A percentile compares a stretch with the other conserved stretches of the same genome.
phyloP scores from a whole-genome alignment of 2,888 invertebrate genomes.

The Laspeyria flexula region DNA sequence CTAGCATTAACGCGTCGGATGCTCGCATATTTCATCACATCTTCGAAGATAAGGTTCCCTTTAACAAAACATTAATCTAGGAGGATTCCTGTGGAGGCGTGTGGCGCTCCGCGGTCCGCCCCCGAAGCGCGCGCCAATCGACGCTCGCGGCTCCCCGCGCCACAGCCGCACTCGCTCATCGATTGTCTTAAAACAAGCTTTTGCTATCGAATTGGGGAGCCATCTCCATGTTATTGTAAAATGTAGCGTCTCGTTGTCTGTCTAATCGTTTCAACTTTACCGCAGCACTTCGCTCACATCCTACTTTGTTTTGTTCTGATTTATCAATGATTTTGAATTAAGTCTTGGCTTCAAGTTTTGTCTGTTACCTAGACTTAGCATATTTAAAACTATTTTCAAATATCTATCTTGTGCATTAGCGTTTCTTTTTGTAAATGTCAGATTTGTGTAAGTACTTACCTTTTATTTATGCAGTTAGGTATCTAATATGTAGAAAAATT shows the following conservation, averaged over 20 bases:
- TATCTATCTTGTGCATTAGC: too few species aligned
- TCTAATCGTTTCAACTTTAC: slow-evolving; percentile 15
- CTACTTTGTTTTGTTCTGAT: background rate
- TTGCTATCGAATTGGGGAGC: slow-evolving; percentile 35
- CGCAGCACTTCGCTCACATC: background rate
- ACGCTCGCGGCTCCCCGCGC: slow-evolving; percentile 29
- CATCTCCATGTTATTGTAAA: slow-evolving; percentile 25
- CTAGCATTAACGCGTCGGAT: slow-evolving; percentile 37
- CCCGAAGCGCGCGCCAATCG: slow-evolving; percentile 51
- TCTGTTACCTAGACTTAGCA: too few species aligned
- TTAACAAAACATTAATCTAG: slow-evolving; percentile 56
- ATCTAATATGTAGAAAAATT: too few species aligned
- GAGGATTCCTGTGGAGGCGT: slow-evolving; percentile 52
- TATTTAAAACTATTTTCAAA: too few species aligned
- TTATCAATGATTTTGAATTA: slow-evolving; percentile 19
- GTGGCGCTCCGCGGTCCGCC: slow-evolving; percentile 56
- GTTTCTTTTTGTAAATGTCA: too few species aligned
- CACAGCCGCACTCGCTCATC: slow-evolving; percentile 39
- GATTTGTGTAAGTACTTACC: too few species aligned
- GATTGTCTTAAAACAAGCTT: slow-evolving; percentile 48
- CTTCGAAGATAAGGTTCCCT: slow-evolving; percentile 43
- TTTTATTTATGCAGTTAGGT: too few species aligned
- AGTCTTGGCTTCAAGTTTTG: too few species aligned
- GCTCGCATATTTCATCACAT: slow-evolving; percentile 49
- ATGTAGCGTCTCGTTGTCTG: slow-evolving; percentile 31